phyloP scores from a whole-genome alignment of 1,140 invertebrate species.

The Notospermus geniculatus region DNA sequence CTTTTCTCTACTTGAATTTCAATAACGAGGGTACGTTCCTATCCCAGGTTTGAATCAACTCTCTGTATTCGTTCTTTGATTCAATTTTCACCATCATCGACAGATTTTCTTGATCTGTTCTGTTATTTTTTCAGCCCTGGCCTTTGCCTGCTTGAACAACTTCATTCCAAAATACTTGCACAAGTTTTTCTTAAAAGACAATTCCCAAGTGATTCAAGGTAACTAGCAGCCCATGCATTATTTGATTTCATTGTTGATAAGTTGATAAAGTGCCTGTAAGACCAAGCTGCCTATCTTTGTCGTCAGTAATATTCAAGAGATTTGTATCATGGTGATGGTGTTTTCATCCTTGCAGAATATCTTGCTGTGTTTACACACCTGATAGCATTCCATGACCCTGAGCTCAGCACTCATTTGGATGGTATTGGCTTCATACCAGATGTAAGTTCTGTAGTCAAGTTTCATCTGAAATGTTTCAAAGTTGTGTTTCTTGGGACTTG shows the following conservation, averaged over 20 bases:
- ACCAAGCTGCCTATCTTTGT: too few species aligned
- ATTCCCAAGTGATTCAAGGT: conserved; percentile 89
- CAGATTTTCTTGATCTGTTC: too few species aligned
- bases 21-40: conserved; percentile 82
- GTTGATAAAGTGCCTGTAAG: too few species aligned
- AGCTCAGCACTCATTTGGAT: conserved; percentile 85
- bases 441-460: too few species aligned
- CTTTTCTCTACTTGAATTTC: conserved; percentile 95
- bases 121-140: conserved; percentile 72
- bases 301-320: too few species aligned
- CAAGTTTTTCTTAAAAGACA: conserved; percentile 98
- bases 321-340: too few species aligned
- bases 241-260: not conserved
- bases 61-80: not conserved
- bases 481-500: too few species aligned
- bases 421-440: conserved; percentile 95
- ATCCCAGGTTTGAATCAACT: not conserved
- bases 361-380: conserved; percentile 94
- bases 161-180: conserved; percentile 97
- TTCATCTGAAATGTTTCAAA: too few species aligned
- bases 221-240: conserved; percentile 6
- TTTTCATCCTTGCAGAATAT: conserved; percentile 70
- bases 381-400: conserved; percentile 92
- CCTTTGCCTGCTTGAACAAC: conserved; percentile 87
- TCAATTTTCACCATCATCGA: too few species aligned